Evolutionary conservation across 2,113 vertebrate genomes (phyloP).

Genomic region (Oophaga pumilio): DNA sequence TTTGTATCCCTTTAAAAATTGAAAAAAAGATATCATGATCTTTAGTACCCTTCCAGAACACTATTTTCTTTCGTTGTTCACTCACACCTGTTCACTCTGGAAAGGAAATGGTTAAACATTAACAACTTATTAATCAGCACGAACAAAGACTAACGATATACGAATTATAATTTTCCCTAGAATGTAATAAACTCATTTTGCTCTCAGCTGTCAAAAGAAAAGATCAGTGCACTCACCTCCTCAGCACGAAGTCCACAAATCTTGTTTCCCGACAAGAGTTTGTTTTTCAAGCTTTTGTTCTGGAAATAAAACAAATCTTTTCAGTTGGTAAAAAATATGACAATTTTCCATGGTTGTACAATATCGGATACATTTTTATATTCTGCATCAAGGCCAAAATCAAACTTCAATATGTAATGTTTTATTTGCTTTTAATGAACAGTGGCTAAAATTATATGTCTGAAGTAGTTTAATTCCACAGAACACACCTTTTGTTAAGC

Average conservation of each 20-base stretch:
- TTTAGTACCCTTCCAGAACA: too few relatives aligned
- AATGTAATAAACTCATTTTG: neutral
- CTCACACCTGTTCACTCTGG: too few relatives aligned
- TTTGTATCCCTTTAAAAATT: too few relatives aligned
- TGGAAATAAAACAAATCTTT: conserved; percentile 61
- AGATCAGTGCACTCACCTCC: conserved; percentile 78
- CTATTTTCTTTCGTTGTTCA: too few relatives aligned
- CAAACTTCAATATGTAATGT: neutral
- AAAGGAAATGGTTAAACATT: too few relatives aligned
- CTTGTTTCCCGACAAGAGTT: conserved; percentile 93
- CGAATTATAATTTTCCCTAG: neutral
- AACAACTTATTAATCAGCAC: too few relatives aligned
- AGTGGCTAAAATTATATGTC: neutral
- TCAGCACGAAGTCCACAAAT: conserved; percentile 93
- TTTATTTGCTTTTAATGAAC: neutral
- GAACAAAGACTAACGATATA: neutral
- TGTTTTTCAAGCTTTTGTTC: conserved; percentile 99
- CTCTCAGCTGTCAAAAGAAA: neutral
- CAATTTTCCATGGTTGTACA: neutral
- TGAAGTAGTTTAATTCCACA: neutral
- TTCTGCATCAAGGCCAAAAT: neutral
- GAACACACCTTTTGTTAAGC: neutral
- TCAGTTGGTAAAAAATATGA: neutral
- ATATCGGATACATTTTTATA: neutral
- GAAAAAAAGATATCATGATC: too few relatives aligned